Conservation (phyloP, 2,888 invertebrate genomes). For the Acleris cristana region DNA sequence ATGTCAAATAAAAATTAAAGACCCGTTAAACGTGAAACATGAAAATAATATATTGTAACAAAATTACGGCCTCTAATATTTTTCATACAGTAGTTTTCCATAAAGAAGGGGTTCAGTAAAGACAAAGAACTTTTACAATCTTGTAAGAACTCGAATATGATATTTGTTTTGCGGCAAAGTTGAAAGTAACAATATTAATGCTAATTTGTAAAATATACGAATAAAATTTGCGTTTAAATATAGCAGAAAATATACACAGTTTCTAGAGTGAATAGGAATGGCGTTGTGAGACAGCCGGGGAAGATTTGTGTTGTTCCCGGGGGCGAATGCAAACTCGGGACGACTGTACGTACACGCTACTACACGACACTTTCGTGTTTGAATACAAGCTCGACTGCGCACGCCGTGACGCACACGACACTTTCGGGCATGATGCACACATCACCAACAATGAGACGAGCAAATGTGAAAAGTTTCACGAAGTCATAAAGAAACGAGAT, state of each 20-base stretch:
- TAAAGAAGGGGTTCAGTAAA: no score
- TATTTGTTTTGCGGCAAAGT: background rate
- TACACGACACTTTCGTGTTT: background rate
- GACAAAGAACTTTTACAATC: background rate
- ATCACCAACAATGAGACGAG: conserved; percentile 23
- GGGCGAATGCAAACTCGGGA: conserved; percentile 4
- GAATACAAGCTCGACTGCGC: no score
- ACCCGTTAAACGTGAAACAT: no score
- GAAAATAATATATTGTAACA: no score
- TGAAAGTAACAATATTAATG: background rate
- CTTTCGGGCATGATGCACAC: conserved; percentile 30
- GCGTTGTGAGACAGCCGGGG: conserved; percentile 15
- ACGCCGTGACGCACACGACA: background rate
- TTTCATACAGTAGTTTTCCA: no score
- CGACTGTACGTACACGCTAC: conserved; percentile 23
- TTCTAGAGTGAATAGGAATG: conserved; percentile 17
- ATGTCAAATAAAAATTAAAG: no score
- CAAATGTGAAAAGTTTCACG: conserved; percentile 35
- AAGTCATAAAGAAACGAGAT: conserved; percentile 22
- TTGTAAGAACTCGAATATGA: background rate
- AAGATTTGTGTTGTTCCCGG: conserved; percentile 34
- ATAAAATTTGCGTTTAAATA: conserved; percentile 7
- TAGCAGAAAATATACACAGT: conserved; percentile 3
- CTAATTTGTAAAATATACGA: background rate
- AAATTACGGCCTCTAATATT: no score